Evolutionary conservation across 2,888 invertebrate species (phyloP).

Genomic region (Phaedon cochleariae): DNA sequence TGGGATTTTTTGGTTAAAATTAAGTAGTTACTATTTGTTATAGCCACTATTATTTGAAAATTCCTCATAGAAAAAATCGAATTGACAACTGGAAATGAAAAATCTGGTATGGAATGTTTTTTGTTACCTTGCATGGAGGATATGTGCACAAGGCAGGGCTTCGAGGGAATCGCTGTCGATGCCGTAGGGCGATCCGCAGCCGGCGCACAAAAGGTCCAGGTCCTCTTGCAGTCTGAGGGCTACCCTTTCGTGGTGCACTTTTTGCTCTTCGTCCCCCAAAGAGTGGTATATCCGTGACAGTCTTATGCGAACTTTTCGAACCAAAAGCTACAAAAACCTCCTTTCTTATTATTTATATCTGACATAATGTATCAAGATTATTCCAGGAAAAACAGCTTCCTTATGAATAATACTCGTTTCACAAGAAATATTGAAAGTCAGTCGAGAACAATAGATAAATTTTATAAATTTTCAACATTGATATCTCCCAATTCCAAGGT

Average conservation of each 20-base stretch:
- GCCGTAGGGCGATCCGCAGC: conserved; percentile 82
- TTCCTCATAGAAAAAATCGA: no score
- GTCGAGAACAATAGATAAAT: no score
- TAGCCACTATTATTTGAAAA: no score
- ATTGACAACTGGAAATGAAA: no score
- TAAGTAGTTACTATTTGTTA: no score
- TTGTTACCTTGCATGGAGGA: conserved; percentile 80
- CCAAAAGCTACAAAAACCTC: conserved; percentile 69
- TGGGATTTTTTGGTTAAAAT: no score
- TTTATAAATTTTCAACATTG: no score
- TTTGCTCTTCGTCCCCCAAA: conserved; percentile 82
- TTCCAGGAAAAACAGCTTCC: background rate
- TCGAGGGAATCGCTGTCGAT: conserved; percentile 78
- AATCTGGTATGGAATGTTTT: background rate
- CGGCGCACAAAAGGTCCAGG: conserved; percentile 81
- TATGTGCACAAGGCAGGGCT: conserved; percentile 86
- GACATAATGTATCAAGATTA: background rate
- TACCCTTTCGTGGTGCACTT: conserved; percentile 77
- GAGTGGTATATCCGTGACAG: conserved; percentile 83
- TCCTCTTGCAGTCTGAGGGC: conserved; percentile 72
- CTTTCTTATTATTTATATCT: background rate
- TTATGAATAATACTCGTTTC: no score
- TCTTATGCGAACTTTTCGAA: conserved; percentile 80
- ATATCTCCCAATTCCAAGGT: no score
- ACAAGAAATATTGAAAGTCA: no score